Percentiles rank a stretch among this genome's conserved stretches.
Evolutionary conservation across 1,140 invertebrate species (phyloP).

Genomic region (Atta texana): DNA sequence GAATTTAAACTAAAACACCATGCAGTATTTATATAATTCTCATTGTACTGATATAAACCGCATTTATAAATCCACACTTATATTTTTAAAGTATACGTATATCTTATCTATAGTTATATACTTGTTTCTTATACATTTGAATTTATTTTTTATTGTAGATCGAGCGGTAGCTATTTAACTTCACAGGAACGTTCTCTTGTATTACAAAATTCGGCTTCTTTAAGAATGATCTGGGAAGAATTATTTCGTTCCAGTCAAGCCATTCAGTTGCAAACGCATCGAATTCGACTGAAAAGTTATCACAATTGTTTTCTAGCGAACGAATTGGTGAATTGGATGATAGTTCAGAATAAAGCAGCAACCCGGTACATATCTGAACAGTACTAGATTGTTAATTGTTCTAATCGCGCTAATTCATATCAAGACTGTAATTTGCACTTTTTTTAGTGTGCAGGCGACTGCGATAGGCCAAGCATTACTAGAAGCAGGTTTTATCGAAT

Average conservation of each 20-base stretch:
- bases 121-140: background rate
- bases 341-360: constrained; percentile 90
- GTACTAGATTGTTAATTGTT: background rate
- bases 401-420: background rate
- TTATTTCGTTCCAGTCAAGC: constrained; percentile 88
- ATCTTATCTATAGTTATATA: constrained; percentile 29
- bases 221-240: constrained; percentile 91
- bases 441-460: constrained; percentile 91
- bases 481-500: constrained; percentile 92
- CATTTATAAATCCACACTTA: background rate
- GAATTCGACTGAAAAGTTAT: constrained; percentile 89
- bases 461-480: constrained; percentile 93
- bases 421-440: constrained; percentile 27
- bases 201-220: constrained; percentile 91
- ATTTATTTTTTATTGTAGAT: constrained; percentile 73
- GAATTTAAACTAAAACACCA: no score
- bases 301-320: constrained; percentile 90
- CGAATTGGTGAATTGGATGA: constrained; percentile 92
- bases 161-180: constrained; percentile 85
- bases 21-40: no score
- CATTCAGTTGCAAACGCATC: constrained; percentile 88
- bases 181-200: constrained; percentile 89
- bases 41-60: no score
- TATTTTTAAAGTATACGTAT: background rate
- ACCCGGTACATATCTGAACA: constrained; percentile 77